Base-by-base conservation (phyloP, 2,113 vertebrate genomes). In the Picathartes gymnocephalus region DNA sequence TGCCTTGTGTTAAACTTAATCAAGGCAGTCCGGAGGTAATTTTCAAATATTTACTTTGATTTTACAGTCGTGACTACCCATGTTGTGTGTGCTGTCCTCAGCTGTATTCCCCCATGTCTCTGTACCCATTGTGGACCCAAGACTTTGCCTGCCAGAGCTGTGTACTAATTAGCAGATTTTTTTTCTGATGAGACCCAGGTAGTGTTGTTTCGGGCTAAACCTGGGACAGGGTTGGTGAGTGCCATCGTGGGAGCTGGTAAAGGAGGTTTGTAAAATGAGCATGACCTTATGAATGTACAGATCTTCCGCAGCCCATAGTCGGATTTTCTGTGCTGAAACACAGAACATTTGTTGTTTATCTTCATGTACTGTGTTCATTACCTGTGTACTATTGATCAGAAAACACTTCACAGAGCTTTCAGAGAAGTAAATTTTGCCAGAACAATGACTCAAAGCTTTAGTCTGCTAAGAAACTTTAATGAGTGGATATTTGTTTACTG, bases 361-460 rank as follows among this genome's bases (percentile, higher is more conserved):
- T 86, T 83, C 33, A 9, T 45, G 60, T 39, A 13, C 74, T 47
- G 0, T 42, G 22, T 92, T 95, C 39, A 9, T 95, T 87, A 95
- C 88, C 81, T 96, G 62, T 28, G 18, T 40, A 73, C 64, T 56
- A 47, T 54, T 62, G 58, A 86, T 73, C 87, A 73, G 6, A 3
- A 61, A 88, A 54, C 81, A 77, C 50, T 92, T 79, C 39, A 61
- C 27, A 71, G 71, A 86, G 92, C 79, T 90, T 70, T 87, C 50
- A 83, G 71, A 61, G 54, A 70, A 78, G 66, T 62, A 88, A 54
- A 80, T 94, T 91, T 81, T 91, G 62, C 73, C 70, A 69, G 84
- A 62, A 91, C 70, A 87, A 57, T 89, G 87, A 91, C 54, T 92
- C 81, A 87, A 94, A 92, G 47, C 79, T 88, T 73, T 88, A 51